Base-by-base conservation (phyloP, 2,797 vertebrate species). In the Bradypus variegatus region DNA sequence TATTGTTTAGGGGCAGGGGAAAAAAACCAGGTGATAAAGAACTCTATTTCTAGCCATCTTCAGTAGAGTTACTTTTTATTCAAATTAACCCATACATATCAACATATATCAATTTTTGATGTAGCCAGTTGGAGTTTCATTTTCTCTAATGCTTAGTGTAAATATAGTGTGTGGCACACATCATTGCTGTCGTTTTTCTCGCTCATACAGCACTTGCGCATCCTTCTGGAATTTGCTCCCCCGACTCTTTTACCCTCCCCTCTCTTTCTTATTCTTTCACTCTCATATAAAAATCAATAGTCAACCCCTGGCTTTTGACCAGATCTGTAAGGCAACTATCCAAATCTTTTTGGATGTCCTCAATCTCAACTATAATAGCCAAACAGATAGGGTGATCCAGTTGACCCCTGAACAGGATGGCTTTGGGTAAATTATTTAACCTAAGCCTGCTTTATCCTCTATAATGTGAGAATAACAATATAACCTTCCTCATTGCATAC, bases 41-140 rank as follows among this genome's bases (percentile, higher is more conserved):
- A n/a, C 18, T 88, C 79, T 38, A 87, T 58, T 53, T 93, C 83
- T 77, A 64, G 65, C 25, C 8, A 48, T 92, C 91, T 65, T 21
- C 29, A 50, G 10, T 5, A 69, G 75, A 45, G 31, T 4, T 41
- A 2, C 45, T 15, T 73, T 69, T 58, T 41, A 33, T 36, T 60
- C 14, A 19, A 36, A 78, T 81, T 16, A n/a, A 33, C 50, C 11
- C 19, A 19, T 6, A 8, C 8, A 1, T 31, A 70, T 23, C 36
- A 33, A 62, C 1, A 18, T 5, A 15, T 3, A 19, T 31, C n/a
- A 65, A 5, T 55, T 65, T 60, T 69, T 38, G 53, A 53, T 7
- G 21, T 1, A 41, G 77, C 33, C 85, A 19, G 1, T 2, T 65
- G 48, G 84, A 18, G 45, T 45, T 50, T 48, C 60, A 25, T 67